phyloP scores from a whole-genome alignment of 1,140 invertebrate genomes.

The Megathymus violae region DNA sequence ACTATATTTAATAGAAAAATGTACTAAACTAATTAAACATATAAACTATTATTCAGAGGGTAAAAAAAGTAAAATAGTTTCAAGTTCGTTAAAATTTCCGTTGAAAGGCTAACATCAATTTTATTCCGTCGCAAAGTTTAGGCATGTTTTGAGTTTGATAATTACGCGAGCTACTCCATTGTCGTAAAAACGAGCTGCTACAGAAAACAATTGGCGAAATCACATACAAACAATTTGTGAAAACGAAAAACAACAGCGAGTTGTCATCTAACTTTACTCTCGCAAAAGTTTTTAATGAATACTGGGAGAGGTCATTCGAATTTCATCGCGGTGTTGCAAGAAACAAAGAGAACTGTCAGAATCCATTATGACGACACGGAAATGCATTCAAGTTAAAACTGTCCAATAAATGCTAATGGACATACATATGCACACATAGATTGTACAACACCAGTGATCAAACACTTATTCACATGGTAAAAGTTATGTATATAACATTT shows the following conservation, averaged over 20 bases:
- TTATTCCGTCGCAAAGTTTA: neutral
- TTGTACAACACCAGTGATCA: too few species aligned
- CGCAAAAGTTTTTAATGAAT: slow-evolving; percentile 39
- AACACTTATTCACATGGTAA: too few species aligned
- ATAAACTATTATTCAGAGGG: too few species aligned
- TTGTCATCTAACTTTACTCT: slow-evolving; percentile 18
- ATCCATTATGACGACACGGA: slow-evolving; percentile 63
- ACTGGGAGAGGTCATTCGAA: slow-evolving; percentile 39
- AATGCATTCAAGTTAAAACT: slow-evolving; percentile 45
- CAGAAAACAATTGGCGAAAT: slow-evolving; percentile 5
- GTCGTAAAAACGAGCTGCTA: neutral
- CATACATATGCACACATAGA: too few species aligned
- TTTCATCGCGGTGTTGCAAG: slow-evolving; percentile 43
- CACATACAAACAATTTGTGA: slow-evolving; percentile 14
- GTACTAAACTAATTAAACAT: too few species aligned
- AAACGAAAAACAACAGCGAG: slow-evolving; percentile 23
- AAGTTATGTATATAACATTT: too few species aligned
- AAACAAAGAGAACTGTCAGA: slow-evolving; percentile 65
- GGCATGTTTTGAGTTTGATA: neutral
- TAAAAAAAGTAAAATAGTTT: too few species aligned
- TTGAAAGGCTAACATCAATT: neutral
- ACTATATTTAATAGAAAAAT: too few species aligned
- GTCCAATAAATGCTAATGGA: neutral
- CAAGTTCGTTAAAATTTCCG: too few species aligned
- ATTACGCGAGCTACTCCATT: slow-evolving; percentile 6